Evolutionary conservation across 2,113 vertebrate species (phyloP), one percentile per base, ranked within the genome.

Genomic region (Carlito syrichta): DNA sequence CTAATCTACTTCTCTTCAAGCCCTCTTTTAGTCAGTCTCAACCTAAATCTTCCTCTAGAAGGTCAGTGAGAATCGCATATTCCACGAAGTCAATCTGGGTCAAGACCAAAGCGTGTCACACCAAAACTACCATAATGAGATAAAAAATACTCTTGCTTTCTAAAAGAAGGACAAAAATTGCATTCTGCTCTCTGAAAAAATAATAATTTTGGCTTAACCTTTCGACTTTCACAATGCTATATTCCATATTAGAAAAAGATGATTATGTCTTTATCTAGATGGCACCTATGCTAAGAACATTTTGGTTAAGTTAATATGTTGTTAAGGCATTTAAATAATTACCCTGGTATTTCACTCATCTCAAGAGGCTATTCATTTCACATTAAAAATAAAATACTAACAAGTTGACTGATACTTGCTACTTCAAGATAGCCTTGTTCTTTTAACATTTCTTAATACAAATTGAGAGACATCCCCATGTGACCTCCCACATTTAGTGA

Each of bases 401-500:
- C 6, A 1, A 85, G 50, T 56, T 89, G 43, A 77, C 74, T 86
- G 56, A 79, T 87, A 62, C 63, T 76, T 87, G 17, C 63, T 93
- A 83, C 22, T 86, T 79, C 25, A 73, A 82, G 25, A 87, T 0
- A 83, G 38, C 1, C 48, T 68, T 86, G 32, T 86, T 86, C 79
- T 95, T 94, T 94, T 86, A 96, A 66, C 27, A 76, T 94, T 86
- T 96, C 66, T 89, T 95, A 92, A 74, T 50, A 77, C 7, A 92
- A 69, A 76, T 48, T 54, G 84, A 91, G 3, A 95, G 52, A 66
- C 22, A 89, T 62, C 6, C 12, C 82, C 93, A 6, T 83, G 27
- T 62, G 62, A 94, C 66, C 40, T 86, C 16, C 30, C 9, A 77
- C 17, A 89, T 38, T 60, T 48, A 86, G 11, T 94, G 35, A 1